A percentile compares a stretch with the other conserved stretches of the same genome.
Evolutionary conservation across 2,113 vertebrate genomes (phyloP).

Genomic region (Pimephales promelas): DNA sequence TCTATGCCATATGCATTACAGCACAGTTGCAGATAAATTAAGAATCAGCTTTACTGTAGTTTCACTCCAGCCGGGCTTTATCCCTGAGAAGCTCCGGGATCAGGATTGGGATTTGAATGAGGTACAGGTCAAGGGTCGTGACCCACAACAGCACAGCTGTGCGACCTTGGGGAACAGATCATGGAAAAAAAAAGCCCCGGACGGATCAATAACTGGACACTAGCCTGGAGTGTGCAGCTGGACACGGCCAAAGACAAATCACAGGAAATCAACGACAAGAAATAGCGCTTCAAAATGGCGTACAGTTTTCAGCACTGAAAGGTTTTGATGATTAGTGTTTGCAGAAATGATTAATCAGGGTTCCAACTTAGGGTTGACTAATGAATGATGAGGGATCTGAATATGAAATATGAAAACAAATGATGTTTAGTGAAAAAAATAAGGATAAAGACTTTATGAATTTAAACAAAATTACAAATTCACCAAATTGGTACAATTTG

Average conservation of each 20-base stretch:
- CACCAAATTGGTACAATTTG: neutral
- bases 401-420: neutral
- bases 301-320: too few relatives aligned
- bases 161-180: conserved; percentile 2
- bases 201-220: conserved; percentile 12
- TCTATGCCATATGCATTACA: neutral
- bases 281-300: neutral
- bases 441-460: neutral
- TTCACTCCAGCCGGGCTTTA: neutral
- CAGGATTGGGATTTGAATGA: neutral
- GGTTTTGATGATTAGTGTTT: neutral
- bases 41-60: neutral
- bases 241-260: neutral
- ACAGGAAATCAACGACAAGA: neutral
- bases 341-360: neutral
- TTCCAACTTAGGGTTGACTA: neutral
- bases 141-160: conserved; percentile 38
- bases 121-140: neutral
- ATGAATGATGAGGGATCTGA: neutral
- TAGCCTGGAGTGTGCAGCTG: neutral
- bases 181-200: conserved; percentile 17
- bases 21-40: neutral
- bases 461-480: neutral
- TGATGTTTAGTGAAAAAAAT: neutral
- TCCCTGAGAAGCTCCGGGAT: neutral